Evolutionary conservation across 2,113 vertebrate genomes (phyloP).

Genomic region (Rousettus leschenaultii): DNA sequence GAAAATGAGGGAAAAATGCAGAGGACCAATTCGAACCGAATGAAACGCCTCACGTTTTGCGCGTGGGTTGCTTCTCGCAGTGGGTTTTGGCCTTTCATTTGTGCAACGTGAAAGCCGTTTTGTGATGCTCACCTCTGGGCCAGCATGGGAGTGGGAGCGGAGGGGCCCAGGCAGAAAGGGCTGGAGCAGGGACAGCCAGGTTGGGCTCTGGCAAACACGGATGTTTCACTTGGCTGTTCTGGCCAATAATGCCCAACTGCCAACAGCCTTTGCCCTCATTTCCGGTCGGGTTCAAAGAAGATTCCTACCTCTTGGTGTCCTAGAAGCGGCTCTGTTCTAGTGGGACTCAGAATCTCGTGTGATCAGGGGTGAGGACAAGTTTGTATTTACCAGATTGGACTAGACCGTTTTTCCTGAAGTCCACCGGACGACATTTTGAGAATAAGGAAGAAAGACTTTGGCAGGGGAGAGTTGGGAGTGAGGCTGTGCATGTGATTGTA

Average conservation of each 20-base stretch:
- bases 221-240: neutral
- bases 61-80: neutral
- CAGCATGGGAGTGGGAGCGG: neutral
- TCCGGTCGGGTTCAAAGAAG: neutral
- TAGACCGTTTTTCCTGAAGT: too few relatives aligned
- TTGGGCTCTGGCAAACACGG: neutral
- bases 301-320: neutral
- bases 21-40: constrained; percentile 69
- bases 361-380: neutral
- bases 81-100: neutral
- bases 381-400: neutral
- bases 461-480: neutral
- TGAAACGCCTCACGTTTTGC: neutral
- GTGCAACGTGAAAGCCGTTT: neutral
- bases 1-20: constrained; percentile 50
- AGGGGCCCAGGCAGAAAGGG: constrained; percentile 39
- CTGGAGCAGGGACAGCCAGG: neutral
- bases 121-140: neutral
- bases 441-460: neutral
- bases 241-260: neutral
- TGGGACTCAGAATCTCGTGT: neutral
- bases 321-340: neutral
- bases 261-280: neutral
- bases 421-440: neutral
- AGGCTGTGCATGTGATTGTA: neutral